Evolutionary conservation across 2,113 vertebrate genomes (phyloP).

Genomic region (Toxostoma redivivum): DNA sequence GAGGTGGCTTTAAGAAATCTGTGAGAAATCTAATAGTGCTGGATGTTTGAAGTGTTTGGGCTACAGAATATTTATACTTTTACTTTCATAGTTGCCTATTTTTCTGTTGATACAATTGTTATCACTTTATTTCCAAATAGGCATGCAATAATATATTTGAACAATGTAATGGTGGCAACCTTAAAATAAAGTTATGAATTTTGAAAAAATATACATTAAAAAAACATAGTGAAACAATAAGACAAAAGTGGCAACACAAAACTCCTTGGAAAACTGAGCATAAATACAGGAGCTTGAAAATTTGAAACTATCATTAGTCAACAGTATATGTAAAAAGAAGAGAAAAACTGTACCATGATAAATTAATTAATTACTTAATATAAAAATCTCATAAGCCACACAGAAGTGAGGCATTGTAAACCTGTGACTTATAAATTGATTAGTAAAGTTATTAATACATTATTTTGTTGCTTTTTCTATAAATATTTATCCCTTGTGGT

Average conservation of each 20-base stretch:
- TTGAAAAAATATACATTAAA: background rate
- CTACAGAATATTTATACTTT: background rate
- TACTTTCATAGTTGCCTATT: background rate
- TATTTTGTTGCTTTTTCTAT: background rate
- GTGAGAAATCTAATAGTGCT: background rate
- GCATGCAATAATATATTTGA: background rate
- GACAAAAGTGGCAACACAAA: background rate
- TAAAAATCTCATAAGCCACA: background rate
- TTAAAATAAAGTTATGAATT: background rate
- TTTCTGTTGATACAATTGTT: background rate
- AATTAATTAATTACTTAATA: background rate
- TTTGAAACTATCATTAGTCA: background rate
- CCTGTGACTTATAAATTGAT: background rate
- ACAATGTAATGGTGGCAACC: background rate
- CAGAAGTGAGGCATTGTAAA: background rate
- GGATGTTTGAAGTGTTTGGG: background rate
- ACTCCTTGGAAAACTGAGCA: background rate
- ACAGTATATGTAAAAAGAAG: background rate
- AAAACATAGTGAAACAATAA: background rate
- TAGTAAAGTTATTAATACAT: background rate
- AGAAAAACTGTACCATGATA: background rate
- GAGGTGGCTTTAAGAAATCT: background rate
- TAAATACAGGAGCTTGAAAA: background rate
- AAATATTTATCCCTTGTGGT: background rate
- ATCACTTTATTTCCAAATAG: background rate